A percentile compares a stretch with the other conserved stretches of the same genome.
Conservation (phyloP, 2,888 invertebrate species). For the Coelinius sp. region DNA sequence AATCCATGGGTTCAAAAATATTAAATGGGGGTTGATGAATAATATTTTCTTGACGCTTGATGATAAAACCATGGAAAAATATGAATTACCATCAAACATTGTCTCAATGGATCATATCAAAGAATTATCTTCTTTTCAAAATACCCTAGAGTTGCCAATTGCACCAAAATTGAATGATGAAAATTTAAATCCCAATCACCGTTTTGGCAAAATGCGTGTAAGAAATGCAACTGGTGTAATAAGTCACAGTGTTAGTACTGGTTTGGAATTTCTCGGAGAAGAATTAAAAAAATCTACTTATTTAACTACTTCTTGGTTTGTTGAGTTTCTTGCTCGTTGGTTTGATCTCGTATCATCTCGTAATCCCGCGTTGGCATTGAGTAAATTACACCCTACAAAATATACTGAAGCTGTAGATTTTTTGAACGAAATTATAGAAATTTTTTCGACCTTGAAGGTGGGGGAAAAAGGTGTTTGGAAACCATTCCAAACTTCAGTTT, state of each 20-base stretch:
- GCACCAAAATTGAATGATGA: not conserved
- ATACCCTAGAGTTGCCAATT: not conserved
- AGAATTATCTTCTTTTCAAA: not conserved
- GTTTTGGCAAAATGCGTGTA: not conserved
- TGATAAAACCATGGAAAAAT: not conserved
- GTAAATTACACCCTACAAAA: not conserved
- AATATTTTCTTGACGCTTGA: not conserved
- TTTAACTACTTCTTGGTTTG: not conserved
- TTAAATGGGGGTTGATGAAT: constrained; percentile 44
- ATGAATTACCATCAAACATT: not conserved
- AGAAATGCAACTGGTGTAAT: not conserved
- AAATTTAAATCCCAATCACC: not conserved
- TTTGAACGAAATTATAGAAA: not conserved
- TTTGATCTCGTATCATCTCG: not conserved
- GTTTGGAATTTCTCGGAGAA: not conserved
- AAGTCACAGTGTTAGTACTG: not conserved
- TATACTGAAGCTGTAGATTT: not conserved
- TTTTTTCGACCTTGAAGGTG: not conserved
- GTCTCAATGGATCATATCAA: not conserved
- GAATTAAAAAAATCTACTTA: not conserved
- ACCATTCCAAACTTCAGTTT: not conserved
- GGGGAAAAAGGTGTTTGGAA: not conserved
- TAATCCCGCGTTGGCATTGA: not conserved
- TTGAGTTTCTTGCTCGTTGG: not conserved
- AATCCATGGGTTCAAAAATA: constrained; percentile 49